Evolutionary conservation across 1,140 invertebrate genomes (phyloP).

Genomic region (Coenobita brevimanus): DNA sequence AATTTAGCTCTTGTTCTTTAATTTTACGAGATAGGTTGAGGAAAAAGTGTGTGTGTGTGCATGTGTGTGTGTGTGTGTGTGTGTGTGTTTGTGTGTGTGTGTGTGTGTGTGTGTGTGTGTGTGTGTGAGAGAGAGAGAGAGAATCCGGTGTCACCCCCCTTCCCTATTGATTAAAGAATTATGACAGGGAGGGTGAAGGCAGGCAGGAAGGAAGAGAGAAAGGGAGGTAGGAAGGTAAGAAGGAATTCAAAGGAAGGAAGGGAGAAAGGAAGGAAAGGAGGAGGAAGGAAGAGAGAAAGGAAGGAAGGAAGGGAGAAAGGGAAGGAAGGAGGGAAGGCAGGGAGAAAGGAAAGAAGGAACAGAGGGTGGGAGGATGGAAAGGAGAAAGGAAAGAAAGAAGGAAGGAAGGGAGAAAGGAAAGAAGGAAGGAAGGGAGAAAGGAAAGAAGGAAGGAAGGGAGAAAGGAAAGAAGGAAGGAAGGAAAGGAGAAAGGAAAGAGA

Average conservation of each 20-base stretch:
- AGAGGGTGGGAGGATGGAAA: neutral
- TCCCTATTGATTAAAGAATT: too few species aligned
- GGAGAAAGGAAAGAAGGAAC: neutral
- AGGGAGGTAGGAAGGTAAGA: neutral
- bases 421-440: neutral
- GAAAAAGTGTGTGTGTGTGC: too few species aligned
- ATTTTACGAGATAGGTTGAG: too few species aligned
- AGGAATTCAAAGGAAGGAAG: too few species aligned
- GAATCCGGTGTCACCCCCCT: too few species aligned
- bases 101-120: too few species aligned
- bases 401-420: neutral
- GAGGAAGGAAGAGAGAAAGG: neutral
- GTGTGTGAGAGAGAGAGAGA: too few species aligned
- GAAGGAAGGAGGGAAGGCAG: neutral
- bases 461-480: neutral
- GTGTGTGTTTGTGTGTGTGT: too few species aligned
- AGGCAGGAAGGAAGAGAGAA: neutral
- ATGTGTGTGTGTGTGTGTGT: too few species aligned
- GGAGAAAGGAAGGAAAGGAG: neutral
- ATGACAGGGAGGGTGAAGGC: too few species aligned
- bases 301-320: neutral
- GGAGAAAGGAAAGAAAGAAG: too few species aligned
- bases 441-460: neutral
- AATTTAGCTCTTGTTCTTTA: too few species aligned
- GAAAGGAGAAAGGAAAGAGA: neutral